phyloP scores from a whole-genome alignment of 2,113 vertebrate species.

The Bujurquina vittata region DNA sequence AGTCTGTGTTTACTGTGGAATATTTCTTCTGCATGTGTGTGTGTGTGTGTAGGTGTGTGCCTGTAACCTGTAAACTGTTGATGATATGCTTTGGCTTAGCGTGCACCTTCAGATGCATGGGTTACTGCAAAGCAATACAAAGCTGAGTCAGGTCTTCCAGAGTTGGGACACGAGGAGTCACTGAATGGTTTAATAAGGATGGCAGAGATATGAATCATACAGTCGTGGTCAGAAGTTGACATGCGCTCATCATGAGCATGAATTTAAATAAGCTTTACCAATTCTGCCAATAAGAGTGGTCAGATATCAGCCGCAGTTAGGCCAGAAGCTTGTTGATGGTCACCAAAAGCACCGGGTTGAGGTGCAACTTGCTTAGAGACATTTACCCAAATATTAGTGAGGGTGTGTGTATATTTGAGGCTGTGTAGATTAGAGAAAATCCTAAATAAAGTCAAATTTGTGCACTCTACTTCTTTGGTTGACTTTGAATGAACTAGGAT shows the following conservation, averaged over 20 bases:
- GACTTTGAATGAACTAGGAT: too few species aligned
- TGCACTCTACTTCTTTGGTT: too few species aligned
- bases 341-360: neutral
- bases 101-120: too few species aligned
- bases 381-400: too few species aligned
- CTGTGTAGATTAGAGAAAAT: too few species aligned
- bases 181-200: too few species aligned
- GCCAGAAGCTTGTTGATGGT: neutral
- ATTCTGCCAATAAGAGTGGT: neutral
- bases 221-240: neutral
- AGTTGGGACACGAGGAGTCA: neutral
- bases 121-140: neutral
- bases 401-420: too few species aligned
- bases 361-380: too few species aligned
- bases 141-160: neutral
- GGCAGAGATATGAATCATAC: neutral
- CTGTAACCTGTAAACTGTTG: too few species aligned
- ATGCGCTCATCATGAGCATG: neutral
- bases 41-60: too few species aligned
- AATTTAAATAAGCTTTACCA: neutral
- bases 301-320: neutral
- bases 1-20: neutral
- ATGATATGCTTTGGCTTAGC: too few species aligned
- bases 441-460: too few species aligned
- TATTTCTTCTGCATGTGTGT: neutral